These are phyloP conservation scores for Progne subis DNA, from an alignment of 2,113 vertebrate species.

Conservation along the genomic window DNA sequence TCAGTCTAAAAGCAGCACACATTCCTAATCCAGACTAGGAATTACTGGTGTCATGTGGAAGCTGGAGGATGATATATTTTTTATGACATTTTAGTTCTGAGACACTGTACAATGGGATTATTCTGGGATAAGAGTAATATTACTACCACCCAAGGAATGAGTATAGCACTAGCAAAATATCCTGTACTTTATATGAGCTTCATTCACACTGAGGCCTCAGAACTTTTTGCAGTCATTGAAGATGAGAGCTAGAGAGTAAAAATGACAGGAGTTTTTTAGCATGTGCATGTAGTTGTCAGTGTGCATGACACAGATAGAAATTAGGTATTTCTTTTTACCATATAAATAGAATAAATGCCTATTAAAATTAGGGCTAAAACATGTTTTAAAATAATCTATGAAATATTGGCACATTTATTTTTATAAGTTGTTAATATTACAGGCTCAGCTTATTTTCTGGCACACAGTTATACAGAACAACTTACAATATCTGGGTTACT, in stretches of 20 bases:
- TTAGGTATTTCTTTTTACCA: neutral
- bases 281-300: neutral
- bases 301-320: neutral
- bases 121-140: neutral
- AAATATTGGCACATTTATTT: neutral
- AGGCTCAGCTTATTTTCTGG: neutral
- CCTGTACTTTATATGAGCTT: neutral
- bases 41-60: neutral
- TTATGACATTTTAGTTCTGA: neutral
- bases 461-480: neutral
- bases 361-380: neutral
- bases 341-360: neutral
- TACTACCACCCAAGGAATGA: neutral
- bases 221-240: neutral
- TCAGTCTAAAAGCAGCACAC: neutral
- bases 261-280: neutral
- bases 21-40: neutral
- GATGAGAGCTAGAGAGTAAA: neutral
- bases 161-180: neutral
- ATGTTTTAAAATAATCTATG: neutral
- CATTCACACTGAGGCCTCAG: neutral
- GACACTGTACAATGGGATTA: neutral
- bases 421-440: neutral
- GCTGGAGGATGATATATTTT: neutral
- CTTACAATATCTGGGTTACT: neutral